phyloP scores from a whole-genome alignment of 2,888 invertebrate species.

The Melanostoma scalare region DNA sequence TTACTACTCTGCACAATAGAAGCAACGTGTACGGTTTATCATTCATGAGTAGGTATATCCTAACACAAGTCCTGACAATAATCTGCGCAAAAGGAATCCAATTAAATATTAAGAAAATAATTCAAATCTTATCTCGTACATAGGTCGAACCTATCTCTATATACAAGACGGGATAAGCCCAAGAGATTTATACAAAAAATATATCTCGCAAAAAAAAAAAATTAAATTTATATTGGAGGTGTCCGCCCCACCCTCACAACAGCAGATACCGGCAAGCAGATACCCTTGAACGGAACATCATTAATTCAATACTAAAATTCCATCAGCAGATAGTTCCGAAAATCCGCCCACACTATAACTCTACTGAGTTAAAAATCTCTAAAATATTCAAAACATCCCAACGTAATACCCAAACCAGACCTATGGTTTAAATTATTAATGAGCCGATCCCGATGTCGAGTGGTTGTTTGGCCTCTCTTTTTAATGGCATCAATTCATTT shows the following conservation, averaged over 20 bases:
- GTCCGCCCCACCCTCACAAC: neutral
- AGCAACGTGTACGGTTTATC: too few species aligned
- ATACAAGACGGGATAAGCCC: neutral
- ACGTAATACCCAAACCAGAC: slow-evolving; percentile 5
- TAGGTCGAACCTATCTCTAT: neutral
- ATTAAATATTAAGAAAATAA: neutral
- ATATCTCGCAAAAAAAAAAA: neutral
- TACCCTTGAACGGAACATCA: neutral
- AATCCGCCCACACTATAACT: neutral
- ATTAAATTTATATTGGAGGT: slow-evolving; percentile 21
- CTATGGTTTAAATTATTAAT: slow-evolving; percentile 57
- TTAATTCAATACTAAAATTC: slow-evolving; percentile 29
- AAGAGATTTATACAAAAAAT: neutral
- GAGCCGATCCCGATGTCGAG: slow-evolving; percentile 40
- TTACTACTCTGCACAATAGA: too few species aligned
- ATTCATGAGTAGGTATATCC: too few species aligned
- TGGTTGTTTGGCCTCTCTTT: slow-evolving; percentile 8
- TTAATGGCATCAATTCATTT: slow-evolving; percentile 50
- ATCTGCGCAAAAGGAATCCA: neutral
- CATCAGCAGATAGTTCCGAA: slow-evolving; percentile 8
- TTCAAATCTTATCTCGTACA: neutral
- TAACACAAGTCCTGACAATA: neutral
- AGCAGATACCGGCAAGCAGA: neutral
- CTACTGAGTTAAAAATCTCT: slow-evolving; percentile 7
- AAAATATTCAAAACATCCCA: slow-evolving; percentile 55